Conservation (phyloP, 2,113 vertebrate species). For the Lepisosteus oculatus region DNA sequence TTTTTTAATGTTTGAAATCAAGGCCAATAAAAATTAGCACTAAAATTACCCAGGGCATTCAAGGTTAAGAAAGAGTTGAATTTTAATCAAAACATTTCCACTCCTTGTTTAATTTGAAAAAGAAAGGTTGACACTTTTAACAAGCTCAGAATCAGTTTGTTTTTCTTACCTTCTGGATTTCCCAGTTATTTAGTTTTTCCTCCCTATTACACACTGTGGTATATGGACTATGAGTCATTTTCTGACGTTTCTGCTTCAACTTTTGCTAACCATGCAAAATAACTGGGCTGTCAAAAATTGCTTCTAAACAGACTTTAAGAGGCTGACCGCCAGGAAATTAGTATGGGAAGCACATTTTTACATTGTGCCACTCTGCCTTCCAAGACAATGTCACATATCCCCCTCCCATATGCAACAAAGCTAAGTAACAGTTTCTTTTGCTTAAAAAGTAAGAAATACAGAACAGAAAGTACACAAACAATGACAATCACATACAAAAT, state of each 20-base stretch:
- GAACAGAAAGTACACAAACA: too few species aligned
- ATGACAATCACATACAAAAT: too few species aligned
- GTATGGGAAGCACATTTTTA: too few species aligned
- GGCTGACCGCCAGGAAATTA: too few species aligned
- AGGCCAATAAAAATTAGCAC: constrained; percentile 16
- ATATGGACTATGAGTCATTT: constrained; percentile 37
- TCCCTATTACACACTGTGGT: constrained; percentile 23
- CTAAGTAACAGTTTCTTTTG: too few species aligned
- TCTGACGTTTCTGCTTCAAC: constrained; percentile 33
- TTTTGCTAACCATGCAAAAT: constrained; percentile 20
- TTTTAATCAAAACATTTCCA: constrained; percentile 48
- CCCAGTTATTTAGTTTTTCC: constrained; percentile 12
- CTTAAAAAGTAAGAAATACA: too few species aligned
- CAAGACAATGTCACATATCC: too few species aligned
- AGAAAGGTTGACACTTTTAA: constrained; percentile 3
- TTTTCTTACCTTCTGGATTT: constrained; percentile 17
- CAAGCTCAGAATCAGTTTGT: constrained; percentile 30
- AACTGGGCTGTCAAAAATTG: too few species aligned
- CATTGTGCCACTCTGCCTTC: too few species aligned
- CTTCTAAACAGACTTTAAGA: too few species aligned
- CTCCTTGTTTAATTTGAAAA: constrained; percentile 41
- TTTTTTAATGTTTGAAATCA: constrained; percentile 15
- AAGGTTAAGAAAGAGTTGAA: constrained; percentile 25
- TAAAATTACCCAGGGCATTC: constrained; percentile 23
- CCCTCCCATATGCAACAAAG: too few species aligned